Evolutionary conservation across 2,888 invertebrate species (phyloP), one percentile per base, ranked within the genome.

Genomic region (Dryococelus australis): DNA sequence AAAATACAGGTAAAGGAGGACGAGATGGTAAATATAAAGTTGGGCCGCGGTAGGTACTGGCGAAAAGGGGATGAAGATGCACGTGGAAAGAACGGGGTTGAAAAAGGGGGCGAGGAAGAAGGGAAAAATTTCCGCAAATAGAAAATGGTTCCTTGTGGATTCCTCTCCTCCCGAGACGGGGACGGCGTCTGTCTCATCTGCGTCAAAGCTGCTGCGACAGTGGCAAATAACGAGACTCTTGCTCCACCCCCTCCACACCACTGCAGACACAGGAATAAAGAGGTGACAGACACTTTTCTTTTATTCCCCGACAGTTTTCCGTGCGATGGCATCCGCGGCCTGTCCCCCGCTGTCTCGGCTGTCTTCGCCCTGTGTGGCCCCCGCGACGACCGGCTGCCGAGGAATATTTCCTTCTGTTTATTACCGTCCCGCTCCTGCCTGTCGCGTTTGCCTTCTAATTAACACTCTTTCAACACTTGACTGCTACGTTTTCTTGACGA

Each of bases 221-320:
- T 65, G 24, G 65, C 65, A n/a, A 65, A 65, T 65, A 65, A 65
- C 65, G 65, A 65, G 65, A 24, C 65, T n/a, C 35, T 8, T 65
- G 65, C 16, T 6, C 65, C 65, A 12, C 65, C 65, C 2, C 65
- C 51, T n/a, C 51, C 2, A 12, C 51, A 6, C 51, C 51, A 20
- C 8, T 4, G 51, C 65, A 65, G 65, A 1, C 65, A 16, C 24
- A 24, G 65, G n/a, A 65, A 65, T 65, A 65, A 65, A 65, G 65
- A 65, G 65, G 65, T 65, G 65, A 65, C 65, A 65, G 65, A 65
- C 65, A 24, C 65, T 65, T 65, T 65, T 65, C 65, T 65, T 65
- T 1, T 65, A 24, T 65, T 47, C 47, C 47, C 8, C 5, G 1
- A 8, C 47, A 5, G 47, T 47, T 47, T 47, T 16, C 47, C 47